Conservation (phyloP, 2,113 vertebrate species). For the Callaeas wilsoni region DNA sequence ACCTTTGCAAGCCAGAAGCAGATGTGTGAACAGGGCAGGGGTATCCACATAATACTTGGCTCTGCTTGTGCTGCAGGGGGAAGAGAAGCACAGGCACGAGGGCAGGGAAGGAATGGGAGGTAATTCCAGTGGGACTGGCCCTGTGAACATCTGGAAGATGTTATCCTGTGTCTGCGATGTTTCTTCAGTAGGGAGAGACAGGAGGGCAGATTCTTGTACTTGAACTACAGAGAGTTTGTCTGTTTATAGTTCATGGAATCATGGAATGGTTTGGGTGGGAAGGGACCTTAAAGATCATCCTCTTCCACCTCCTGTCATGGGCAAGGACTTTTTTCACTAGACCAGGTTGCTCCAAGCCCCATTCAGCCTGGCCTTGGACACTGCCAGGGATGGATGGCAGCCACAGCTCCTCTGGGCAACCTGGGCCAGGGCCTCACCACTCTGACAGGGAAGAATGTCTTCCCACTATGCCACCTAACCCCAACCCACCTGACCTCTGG, state of each 20-base stretch:
- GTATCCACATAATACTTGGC: no score
- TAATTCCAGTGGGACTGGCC: neutral
- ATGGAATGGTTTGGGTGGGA: neutral
- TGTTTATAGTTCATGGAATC: neutral
- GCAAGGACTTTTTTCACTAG: no score
- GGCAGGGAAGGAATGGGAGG: neutral
- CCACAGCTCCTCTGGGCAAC: neutral
- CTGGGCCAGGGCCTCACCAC: neutral
- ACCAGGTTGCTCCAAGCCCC: neutral
- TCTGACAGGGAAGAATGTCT: neutral
- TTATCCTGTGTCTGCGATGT: neutral
- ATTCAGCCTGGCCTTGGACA: neutral
- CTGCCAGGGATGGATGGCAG: neutral
- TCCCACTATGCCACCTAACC: neutral
- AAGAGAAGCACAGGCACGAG: neutral
- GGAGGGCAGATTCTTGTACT: neutral
- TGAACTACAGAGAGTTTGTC: neutral
- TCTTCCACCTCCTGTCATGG: neutral
- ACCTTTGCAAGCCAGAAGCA: neutral
- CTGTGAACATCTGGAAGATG: neutral
- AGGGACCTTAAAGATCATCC: neutral
- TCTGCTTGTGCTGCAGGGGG: no score
- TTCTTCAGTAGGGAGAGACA: neutral
- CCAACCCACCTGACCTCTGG: neutral
- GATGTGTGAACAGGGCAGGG: neutral